Percentiles rank a stretch among this genome's conserved stretches.
phyloP scores from a whole-genome alignment of 2,113 vertebrate species.

The Tetraodon nigroviridis region DNA sequence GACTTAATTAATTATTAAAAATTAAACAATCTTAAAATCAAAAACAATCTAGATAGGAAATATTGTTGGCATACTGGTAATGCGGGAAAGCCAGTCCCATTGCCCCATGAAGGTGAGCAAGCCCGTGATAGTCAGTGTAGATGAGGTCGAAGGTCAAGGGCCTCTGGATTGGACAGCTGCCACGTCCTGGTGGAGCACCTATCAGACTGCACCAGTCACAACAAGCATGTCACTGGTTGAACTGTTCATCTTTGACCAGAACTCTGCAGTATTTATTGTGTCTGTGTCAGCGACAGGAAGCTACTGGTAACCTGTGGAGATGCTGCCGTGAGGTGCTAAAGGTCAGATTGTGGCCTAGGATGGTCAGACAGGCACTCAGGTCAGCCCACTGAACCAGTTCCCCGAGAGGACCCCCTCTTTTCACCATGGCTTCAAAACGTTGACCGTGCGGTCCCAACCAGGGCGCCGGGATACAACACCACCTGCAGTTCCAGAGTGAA shows the following conservation, averaged over 20 bases:
- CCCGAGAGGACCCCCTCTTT: conserved; percentile 68
- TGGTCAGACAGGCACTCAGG: conserved; percentile 60
- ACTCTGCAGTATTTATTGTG: neutral
- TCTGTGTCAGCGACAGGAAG: neutral
- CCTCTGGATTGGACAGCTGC: conserved; percentile 68
- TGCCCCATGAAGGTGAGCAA: conserved; percentile 63
- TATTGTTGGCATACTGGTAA: conserved; percentile 56
- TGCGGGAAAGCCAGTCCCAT: conserved; percentile 72
- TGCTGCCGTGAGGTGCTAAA: conserved; percentile 60
- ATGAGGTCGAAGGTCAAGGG: conserved; percentile 72
- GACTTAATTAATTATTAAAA: too few species aligned
- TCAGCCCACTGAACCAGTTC: conserved; percentile 77
- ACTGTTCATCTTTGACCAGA: too few species aligned
- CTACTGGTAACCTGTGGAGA: conserved; percentile 53
- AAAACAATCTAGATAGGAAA: neutral
- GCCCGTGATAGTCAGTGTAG: conserved; percentile 74
- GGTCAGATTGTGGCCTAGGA: conserved; percentile 68
- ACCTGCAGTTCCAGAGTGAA: conserved; percentile 43
- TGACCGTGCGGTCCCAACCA: conserved; percentile 60
- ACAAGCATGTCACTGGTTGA: too few species aligned
- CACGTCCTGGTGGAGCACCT: conserved; percentile 67
- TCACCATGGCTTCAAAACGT: conserved; percentile 63
- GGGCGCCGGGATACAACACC: conserved; percentile 65
- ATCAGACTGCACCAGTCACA: conserved; percentile 54
- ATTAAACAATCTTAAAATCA: neutral